Base-by-base conservation (phyloP, 2,797 vertebrate genomes). In the Bradypus variegatus region DNA sequence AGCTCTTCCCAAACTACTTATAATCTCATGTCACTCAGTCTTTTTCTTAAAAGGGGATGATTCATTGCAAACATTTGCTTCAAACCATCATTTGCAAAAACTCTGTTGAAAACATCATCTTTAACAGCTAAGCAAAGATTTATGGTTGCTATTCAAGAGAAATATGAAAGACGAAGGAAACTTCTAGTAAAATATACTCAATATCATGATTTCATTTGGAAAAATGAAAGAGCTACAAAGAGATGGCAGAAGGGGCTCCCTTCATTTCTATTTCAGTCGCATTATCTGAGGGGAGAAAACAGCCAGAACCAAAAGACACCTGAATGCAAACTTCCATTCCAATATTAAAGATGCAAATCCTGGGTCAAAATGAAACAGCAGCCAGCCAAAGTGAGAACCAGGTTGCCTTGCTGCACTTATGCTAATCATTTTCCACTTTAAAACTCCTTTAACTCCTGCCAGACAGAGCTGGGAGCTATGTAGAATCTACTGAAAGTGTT, bases 1-100 rank as follows among this genome's bases (percentile, higher is more conserved):
- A 2, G 80, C 16, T 55, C 31, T 29, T 60, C 33, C 53, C 58
- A 69, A 50, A 58, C 33, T 55, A 64, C 12, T 25, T 75, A 45
- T 45, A 23, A 67, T 83, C 84, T 79, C 58, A 6, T 1, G 27
- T 8, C 41, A 9, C 55, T 33, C 48, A 79, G 48, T 73, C 15
- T 45, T 85, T 82, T 82, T 41, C 38, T 86, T 88, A 86, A 19
- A 86, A 62, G 15, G 75, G 27, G 31, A 72, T 88, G 50, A 21
- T 48, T 90, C 70, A 21, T 86, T 73, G n/a, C 50, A 91, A 62
- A 77, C 86, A 90, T 67, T 80, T 85, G 55, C 79, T 92, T 77
- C 79, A 88, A 94, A 33, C 31, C 72, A 73, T 90, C 62, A 33
- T 69, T 78, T 87, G 3, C 21, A 80, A 84, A 91, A 91, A 75